Conservation (phyloP, 2,797 vertebrate species). For the Xenentodon cancila region DNA sequence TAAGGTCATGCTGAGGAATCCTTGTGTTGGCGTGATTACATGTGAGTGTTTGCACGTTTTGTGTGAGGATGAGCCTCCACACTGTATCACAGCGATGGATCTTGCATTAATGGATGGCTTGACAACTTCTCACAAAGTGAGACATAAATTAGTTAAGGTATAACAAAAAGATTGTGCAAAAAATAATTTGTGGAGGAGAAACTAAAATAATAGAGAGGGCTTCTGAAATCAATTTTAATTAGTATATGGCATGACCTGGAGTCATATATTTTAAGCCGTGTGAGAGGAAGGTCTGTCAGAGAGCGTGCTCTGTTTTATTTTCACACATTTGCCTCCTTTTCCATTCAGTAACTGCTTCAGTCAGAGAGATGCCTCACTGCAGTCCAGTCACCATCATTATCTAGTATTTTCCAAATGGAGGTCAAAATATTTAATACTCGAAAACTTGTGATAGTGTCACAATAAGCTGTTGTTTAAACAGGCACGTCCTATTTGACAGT, state of each 20-base stretch:
- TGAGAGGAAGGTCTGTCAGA: constrained; percentile 46
- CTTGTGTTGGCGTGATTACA: constrained; percentile 17
- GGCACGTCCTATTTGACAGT: not conserved
- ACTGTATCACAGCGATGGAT: constrained; percentile 34
- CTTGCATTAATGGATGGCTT: constrained; percentile 41
- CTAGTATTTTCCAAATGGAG: constrained; percentile 11
- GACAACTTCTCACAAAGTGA: constrained; percentile 27
- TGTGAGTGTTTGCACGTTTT: not conserved
- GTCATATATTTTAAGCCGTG: constrained; percentile 53
- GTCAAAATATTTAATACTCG: constrained; percentile 52
- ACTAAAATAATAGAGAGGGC: constrained; percentile 56
- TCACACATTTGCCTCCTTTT: constrained; percentile 45
- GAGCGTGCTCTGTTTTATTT: constrained; percentile 43
- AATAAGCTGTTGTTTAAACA: constrained; percentile 16
- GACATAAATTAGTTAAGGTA: not conserved
- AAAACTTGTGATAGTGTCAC: constrained; percentile 11
- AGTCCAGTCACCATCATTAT: constrained; percentile 35
- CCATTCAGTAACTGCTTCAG: constrained; percentile 13
- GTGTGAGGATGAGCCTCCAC: not conserved
- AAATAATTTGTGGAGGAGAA: constrained; percentile 16
- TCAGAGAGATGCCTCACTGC: constrained; percentile 26
- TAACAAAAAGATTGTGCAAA: not conserved
- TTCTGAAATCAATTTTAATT: constrained; percentile 76
- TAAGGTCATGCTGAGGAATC: constrained; percentile 68
- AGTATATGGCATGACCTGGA: constrained; percentile 54